phyloP scores from a whole-genome alignment of 2,113 vertebrate species.

The Rhineura floridana region DNA sequence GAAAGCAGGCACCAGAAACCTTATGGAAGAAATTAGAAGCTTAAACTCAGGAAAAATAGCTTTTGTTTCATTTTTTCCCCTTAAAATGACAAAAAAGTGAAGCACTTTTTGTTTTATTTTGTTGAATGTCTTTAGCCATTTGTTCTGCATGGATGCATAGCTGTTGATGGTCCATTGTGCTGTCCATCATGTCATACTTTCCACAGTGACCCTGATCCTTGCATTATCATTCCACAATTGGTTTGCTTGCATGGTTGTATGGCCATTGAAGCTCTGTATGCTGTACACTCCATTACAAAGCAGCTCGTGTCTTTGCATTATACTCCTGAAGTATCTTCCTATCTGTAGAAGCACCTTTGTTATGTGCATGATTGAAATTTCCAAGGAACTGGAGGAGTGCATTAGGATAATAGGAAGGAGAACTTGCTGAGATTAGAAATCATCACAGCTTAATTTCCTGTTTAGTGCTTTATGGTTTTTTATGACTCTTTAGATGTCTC shows the following conservation, averaged over 20 bases:
- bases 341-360: constrained; percentile 44
- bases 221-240: constrained; percentile 41
- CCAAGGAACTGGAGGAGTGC: constrained; percentile 43
- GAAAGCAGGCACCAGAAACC: constrained; percentile 7
- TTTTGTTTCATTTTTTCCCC: constrained; percentile 49
- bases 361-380: constrained; percentile 64
- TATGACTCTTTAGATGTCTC: constrained; percentile 37
- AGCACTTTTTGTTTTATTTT: constrained; percentile 54
- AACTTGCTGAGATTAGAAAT: constrained; percentile 51
- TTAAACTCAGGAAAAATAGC: constrained; percentile 13
- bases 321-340: constrained; percentile 56
- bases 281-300: constrained; percentile 35
- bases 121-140: constrained; percentile 60
- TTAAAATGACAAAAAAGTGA: constrained; percentile 59
- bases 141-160: constrained; percentile 56
- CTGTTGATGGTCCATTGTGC: constrained; percentile 45
- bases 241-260: constrained; percentile 48
- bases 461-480: constrained; percentile 15
- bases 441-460: neutral
- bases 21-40: constrained; percentile 49
- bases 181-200: constrained; percentile 55
- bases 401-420: constrained; percentile 56
- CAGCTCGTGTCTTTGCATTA: constrained; percentile 8
- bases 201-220: constrained; percentile 53
- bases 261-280: constrained; percentile 20